Base-by-base conservation (phyloP, 2,888 invertebrate genomes). In the Pterobdella sp. region DNA sequence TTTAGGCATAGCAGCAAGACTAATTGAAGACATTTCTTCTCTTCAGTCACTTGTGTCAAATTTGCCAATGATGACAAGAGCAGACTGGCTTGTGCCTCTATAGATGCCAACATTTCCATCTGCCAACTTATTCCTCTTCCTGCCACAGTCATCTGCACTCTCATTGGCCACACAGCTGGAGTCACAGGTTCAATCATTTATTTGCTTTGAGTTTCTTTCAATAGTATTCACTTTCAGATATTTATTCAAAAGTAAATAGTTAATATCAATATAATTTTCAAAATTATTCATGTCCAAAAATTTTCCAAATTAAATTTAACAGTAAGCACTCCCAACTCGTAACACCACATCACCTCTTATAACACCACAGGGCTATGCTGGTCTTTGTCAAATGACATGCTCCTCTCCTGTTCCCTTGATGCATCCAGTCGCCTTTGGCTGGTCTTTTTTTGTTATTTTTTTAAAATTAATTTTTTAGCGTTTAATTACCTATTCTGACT, bases 341-440 rank as follows among this genome's bases (percentile, higher is more conserved):
- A 7, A 42, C 42, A 42, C 42, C 42, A 42, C 42, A 14, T 7
- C 42, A 42, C 42, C 42, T 14, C 42, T n/a, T n/a, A n/a, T n/a
- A n/a, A n/a, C n/a, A n/a, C 73, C 79, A 86, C 79, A 85, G 91
- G 88, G 72, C 90, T 91, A 83, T 91, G 90, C 82, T 93, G 92
- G 92, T 92, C 92, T 0, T 88, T 88, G 26, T 90, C 90, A 36
- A 93, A 92, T 85, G 92, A 92, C 84, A 84, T 91, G 76, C 87
- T 93, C 76, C 89, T 91, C 73, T 90, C 91, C 66, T 89, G 89
- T 76, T 90, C 90, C 1, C 82, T 88, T 79, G 91, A 92, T 84
- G 88, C 88, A 18, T 88, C 88, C 35, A 87, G 91, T 70, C 87
- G 89, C 79, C 86, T 92, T 75, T 92, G 92, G 92, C 87, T 88